Percentiles rank a stretch among this genome's conserved stretches.
Evolutionary conservation across 2,888 invertebrate species (phyloP).

Genomic region (Agelastica alni): DNA sequence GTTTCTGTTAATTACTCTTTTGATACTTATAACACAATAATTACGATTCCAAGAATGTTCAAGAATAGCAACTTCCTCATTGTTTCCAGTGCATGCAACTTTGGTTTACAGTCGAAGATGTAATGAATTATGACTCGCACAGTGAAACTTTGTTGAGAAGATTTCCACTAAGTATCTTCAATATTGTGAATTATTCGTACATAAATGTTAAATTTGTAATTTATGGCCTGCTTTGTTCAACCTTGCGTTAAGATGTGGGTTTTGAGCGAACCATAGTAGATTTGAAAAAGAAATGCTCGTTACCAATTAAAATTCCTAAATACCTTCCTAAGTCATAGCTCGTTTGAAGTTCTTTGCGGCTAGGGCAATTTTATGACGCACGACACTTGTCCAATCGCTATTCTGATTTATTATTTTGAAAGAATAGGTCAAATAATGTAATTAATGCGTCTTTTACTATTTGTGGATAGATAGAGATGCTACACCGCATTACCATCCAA

Average conservation of each 20-base stretch:
- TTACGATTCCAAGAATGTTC: constrained; percentile 17
- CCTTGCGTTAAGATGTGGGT: constrained; percentile 34
- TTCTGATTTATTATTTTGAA: too few species aligned
- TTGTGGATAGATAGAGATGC: too few species aligned
- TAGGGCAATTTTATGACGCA: not conserved
- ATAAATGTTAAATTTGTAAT: constrained; percentile 51
- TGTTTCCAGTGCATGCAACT: constrained; percentile 35
- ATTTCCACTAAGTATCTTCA: constrained; percentile 24
- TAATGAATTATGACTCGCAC: constrained; percentile 30
- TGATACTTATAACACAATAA: too few species aligned
- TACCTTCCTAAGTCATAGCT: constrained; percentile 7
- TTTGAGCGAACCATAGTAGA: constrained; percentile 2
- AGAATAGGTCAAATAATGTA: too few species aligned
- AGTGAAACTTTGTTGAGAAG: constrained; percentile 30
- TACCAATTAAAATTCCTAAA: constrained; percentile 15
- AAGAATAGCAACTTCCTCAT: constrained; percentile 47
- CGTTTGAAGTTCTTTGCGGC: constrained; percentile 11
- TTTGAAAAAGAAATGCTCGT: constrained; percentile 4
- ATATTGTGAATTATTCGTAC: constrained; percentile 49
- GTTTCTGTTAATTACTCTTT: too few species aligned
- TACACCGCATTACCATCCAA: too few species aligned
- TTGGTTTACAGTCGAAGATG: constrained; percentile 43
- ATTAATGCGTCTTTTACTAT: too few species aligned
- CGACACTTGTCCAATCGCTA: not conserved
- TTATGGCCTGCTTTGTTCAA: constrained; percentile 48